Conservation (phyloP, 2,888 invertebrate species). For the Hymenopus coronatus region DNA sequence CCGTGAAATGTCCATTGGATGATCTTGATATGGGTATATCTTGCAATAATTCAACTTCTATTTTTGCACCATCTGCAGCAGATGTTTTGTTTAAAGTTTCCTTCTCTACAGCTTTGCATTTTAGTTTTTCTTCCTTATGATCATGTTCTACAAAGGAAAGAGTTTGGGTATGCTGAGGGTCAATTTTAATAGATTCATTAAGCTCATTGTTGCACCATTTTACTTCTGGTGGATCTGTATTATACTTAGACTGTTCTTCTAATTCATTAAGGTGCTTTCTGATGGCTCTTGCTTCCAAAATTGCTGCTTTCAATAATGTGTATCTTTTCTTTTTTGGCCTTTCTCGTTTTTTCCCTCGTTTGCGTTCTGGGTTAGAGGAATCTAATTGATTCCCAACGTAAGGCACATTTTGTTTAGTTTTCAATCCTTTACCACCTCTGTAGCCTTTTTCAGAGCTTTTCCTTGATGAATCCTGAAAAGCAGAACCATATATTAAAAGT, state of each 20-base stretch:
- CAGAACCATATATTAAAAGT: too few relatives aligned
- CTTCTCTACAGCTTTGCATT: neutral
- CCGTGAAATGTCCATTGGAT: neutral
- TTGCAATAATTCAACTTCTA: neutral
- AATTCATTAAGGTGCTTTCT: neutral
- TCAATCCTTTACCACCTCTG: neutral
- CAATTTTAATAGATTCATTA: neutral
- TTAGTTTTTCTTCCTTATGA: neutral
- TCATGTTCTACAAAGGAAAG: neutral
- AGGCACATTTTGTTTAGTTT: neutral
- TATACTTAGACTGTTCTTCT: neutral
- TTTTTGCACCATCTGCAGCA: neutral
- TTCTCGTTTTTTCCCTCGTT: conserved; percentile 23
- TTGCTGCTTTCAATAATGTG: conserved; percentile 1
- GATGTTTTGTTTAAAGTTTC: neutral
- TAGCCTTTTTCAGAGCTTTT: neutral
- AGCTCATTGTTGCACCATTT: neutral
- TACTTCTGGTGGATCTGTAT: neutral
- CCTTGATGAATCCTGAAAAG: neutral
- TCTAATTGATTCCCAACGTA: conserved; percentile 24
- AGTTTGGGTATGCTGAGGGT: neutral
- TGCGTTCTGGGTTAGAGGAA: conserved; percentile 23
- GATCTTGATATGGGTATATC: neutral
- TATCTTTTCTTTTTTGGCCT: conserved; percentile 31
- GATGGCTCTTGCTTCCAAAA: conserved; percentile 5